phyloP scores from a whole-genome alignment of 2,113 vertebrate genomes.

The Alouatta palliata region DNA sequence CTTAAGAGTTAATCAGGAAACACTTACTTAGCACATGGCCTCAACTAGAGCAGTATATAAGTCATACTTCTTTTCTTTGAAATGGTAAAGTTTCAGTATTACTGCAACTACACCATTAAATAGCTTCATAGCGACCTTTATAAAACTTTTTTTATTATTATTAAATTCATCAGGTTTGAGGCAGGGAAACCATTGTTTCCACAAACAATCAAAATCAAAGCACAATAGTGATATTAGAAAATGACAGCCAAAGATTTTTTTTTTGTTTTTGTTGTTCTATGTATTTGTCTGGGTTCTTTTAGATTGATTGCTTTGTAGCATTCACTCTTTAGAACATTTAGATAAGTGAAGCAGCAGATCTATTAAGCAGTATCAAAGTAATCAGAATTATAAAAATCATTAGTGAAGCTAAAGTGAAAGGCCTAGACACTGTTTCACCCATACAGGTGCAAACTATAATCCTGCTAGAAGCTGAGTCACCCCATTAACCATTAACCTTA shows the following conservation, averaged over 20 bases:
- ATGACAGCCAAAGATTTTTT: constrained; percentile 3
- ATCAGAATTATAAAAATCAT: constrained; percentile 19
- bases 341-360: background rate
- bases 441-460: background rate
- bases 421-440: background rate
- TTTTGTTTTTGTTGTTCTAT: background rate
- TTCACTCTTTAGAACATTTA: background rate
- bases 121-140: background rate
- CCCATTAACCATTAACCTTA: constrained; percentile 25
- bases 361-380: constrained; percentile 57
- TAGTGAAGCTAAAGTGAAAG: background rate
- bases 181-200: background rate
- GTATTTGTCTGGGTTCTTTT: constrained; percentile 8
- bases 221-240: background rate
- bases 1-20: background rate
- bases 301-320: background rate
- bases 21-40: background rate
- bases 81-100: background rate
- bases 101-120: background rate
- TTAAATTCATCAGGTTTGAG: background rate
- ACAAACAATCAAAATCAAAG: constrained; percentile 20
- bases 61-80: background rate
- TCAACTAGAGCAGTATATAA: background rate
- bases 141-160: constrained; percentile 14
- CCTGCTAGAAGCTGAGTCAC: background rate